Evolutionary conservation across 2,113 vertebrate species (phyloP).

Genomic region (Rhynchomys soricoides): DNA sequence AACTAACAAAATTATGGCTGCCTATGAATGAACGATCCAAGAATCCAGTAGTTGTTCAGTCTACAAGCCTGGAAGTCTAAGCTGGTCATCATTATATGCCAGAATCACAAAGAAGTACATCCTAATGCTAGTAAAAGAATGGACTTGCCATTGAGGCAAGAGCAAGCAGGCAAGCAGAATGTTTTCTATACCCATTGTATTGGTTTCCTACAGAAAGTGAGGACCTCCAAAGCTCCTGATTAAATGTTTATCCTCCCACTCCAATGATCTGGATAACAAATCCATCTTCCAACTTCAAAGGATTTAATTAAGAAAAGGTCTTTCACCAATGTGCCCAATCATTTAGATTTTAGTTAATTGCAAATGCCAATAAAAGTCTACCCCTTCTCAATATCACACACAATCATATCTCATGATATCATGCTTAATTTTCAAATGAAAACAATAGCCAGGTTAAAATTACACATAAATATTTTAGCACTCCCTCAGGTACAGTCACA

Average conservation of each 20-base stretch:
- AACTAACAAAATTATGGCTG: background rate
- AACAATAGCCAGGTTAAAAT: background rate
- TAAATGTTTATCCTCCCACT: background rate
- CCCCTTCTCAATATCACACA: background rate
- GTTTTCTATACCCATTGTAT: background rate
- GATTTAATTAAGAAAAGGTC: background rate
- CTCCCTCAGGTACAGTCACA: background rate
- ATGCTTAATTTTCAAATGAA: background rate
- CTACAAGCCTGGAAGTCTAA: background rate
- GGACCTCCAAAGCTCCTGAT: background rate
- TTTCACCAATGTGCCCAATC: too few relatives aligned
- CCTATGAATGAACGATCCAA: background rate
- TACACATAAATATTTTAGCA: background rate
- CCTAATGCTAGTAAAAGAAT: background rate
- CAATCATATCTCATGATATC: background rate
- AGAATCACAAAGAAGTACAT: background rate
- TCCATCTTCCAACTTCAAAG: background rate
- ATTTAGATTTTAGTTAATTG: background rate
- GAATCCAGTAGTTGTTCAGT: background rate
- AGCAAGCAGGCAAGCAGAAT: background rate
- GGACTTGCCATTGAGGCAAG: background rate
- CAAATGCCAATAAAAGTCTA: background rate
- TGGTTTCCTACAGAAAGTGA: background rate
- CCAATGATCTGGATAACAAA: background rate
- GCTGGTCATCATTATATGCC: too few relatives aligned